Base-by-base conservation (phyloP, 1,140 invertebrate genomes). In the Heliothis virescens region DNA sequence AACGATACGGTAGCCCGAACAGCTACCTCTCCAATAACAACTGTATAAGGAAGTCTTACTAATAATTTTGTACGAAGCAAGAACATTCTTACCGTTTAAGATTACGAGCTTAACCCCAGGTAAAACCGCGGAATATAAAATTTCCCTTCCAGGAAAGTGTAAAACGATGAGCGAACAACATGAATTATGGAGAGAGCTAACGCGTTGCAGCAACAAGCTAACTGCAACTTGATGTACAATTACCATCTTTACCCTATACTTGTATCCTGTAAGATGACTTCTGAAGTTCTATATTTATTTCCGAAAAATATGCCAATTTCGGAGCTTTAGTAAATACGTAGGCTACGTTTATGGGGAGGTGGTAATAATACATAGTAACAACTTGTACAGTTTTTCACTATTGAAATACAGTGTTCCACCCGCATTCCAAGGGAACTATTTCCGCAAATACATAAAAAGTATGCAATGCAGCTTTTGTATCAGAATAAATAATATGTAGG, bases 161-260 rank as follows among this genome's bases (percentile, higher is more conserved):
- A 48, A 67, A 48, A 67, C 41, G 63, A 71, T 71, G 67, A 52
- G 50, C 47, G 67, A 53, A n/a, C 29, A 29, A 71, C 47, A 71
- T 71, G 67, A 71, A 71, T 71, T 71, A 71, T 71, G 67, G 67
- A 71, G 21, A 18, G 15, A 13, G 29, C 11, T 18, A 29, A 52
- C 48, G 21, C 47, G 67, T 71, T 71, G 48, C 41, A 21, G 41
- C 63, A 67, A 67, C 63, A 67, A 67, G 63, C 63, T 67, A 67
- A 53, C 50, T 53, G 15, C 21, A 71, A 71, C 48, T 53, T 71
- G 67, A 71, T 71, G 29, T 21, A 52, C 67, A 53, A 29, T 53
- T 71, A 71, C 48, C 67, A 53, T 71, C 67, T 53, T 53, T 71
- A 53, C 12, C 21, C 9, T 53, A 1, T 53, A 71, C 48, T 29